Evolutionary conservation across 2,797 vertebrate genomes (phyloP), one percentile per base, ranked within the genome.

Genomic region (Leuciscus waleckii): DNA sequence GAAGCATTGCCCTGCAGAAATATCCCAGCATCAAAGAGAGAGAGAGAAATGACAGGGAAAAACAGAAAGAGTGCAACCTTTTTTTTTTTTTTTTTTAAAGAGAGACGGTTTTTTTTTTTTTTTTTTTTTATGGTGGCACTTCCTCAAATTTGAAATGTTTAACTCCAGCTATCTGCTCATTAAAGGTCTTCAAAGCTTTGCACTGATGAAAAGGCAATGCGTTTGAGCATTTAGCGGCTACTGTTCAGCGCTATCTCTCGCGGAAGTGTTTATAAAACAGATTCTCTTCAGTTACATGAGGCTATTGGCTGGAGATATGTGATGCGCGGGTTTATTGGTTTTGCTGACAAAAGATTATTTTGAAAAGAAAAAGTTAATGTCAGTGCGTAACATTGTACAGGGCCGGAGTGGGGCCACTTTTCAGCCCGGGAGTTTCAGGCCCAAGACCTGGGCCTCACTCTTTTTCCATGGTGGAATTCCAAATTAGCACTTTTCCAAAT

Each of bases 121-220:
- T 78, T 39, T 7, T 49, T 79, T 77, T 78, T 39, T 5, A 83
- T 93, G 93, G 93, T 95, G 94, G 92, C 93, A 92, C 91, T 94
- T 95, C 94, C 92, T 94, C 93, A 94, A 94, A 93, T 95, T 94
- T 92, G 92, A 91, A 92, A 94, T 93, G 94, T 95, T 96, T 94
- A 94, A 93, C 95, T 96, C 94, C 90, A 90, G 94, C 96, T 94
- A 95, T 96, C 93, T 93, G 94, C 96, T 98, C 96, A 96, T 97
- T 97, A 98, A 96, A 93, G 92, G 93, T 93, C 94, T 96, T 95
- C 94, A 96, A 97, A 95, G 95, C 90, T 89, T 94, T 89, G 94
- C 94, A 95, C 95, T 97, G 96, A 97, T 96, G 96, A 95, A 96
- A 96, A 97, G 95, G 95, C 96, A 93, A 93, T 93, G 95, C 94